These are phyloP conservation scores for Petrolisthes manimaculis DNA, from an alignment of 2,888 invertebrate genomes.

Conservation along the genomic window DNA sequence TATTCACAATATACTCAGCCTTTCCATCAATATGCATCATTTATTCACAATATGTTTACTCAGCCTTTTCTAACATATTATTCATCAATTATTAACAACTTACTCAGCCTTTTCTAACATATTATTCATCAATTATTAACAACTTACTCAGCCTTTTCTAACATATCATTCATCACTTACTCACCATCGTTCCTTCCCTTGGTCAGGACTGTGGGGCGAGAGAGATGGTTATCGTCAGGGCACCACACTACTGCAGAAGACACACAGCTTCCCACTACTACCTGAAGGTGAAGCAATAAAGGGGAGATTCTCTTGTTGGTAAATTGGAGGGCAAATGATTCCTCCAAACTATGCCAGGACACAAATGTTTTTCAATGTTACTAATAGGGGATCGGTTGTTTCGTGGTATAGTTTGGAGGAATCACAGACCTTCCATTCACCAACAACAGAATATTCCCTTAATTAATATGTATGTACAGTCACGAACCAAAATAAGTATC, in stretches of 20 bases:
- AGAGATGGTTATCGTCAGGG: conserved; percentile 68
- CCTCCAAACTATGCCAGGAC: no score
- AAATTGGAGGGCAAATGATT: no score
- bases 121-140: no score
- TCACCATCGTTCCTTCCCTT: not conserved
- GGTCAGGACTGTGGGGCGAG: conserved; percentile 69
- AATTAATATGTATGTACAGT: no score
- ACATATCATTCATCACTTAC: not conserved
- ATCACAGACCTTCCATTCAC: no score
- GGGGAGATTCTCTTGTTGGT: no score
- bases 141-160: not conserved
- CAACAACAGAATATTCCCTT: no score
- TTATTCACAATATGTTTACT: no score
- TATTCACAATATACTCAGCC: not conserved
- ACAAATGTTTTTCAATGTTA: no score
- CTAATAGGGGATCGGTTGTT: no score
- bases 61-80: not conserved
- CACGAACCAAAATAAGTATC: no score
- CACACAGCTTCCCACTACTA: conserved; percentile 67
- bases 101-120: not conserved
- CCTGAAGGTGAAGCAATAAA: conserved; percentile 33
- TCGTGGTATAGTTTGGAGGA: no score
- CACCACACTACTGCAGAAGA: conserved; percentile 69
- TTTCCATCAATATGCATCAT: not conserved
- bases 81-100: not conserved